Base-by-base conservation (phyloP, 2,797 vertebrate genomes). In the Sebastes diploproa region DNA sequence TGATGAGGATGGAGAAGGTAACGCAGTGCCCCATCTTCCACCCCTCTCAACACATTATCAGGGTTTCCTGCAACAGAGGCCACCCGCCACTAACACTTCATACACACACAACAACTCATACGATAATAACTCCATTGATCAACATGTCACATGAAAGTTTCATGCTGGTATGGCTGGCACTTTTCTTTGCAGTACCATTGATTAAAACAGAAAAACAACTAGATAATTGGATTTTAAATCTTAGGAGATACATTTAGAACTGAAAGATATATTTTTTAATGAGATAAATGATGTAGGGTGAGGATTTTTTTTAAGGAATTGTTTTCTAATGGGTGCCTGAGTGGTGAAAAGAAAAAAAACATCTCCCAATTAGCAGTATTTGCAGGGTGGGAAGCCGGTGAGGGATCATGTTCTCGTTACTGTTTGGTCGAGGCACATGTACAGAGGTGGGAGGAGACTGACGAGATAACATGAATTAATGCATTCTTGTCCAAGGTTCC, bases 1-100 rank as follows among this genome's bases (percentile, higher is more conserved):
- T 88, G 92, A 88, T 92, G 94, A 95, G 86, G 95, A 96, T 84
- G 71, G 91, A 94, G 96, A 97, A 96, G 96, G 96, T 97, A 96
- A 97, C 90, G 78, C 42, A 86, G 89, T 61, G 86, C 77, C 76
- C 82, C 82, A 76, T 83, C 72, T 66, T 65, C 86, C 79, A 77
- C 65, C 63, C 75, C 59, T 85, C 77, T 75, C 64, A 72, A 71
- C 75, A 84, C 59, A 75, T 56, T 59, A 23, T 64, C 77, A 83
- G 23, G 80, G 42, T 67, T 59, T 82, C 77, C 60, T 76, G 75
- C 64, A 14, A 14, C 32, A 50, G 72, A 69, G 61, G n/a, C 61
- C 78, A 73, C 65, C 81, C 42, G 58, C 63, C 75, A 77, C 74
- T 30, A 9, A 82, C 69, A 73, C 23, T 29, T 61, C 77, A 84